Percentiles rank a stretch among this genome's conserved stretches.
Evolutionary conservation across 53 echinoderm and acorn worm species (phyloP).

Genomic region (Holothuria leucospilota): DNA sequence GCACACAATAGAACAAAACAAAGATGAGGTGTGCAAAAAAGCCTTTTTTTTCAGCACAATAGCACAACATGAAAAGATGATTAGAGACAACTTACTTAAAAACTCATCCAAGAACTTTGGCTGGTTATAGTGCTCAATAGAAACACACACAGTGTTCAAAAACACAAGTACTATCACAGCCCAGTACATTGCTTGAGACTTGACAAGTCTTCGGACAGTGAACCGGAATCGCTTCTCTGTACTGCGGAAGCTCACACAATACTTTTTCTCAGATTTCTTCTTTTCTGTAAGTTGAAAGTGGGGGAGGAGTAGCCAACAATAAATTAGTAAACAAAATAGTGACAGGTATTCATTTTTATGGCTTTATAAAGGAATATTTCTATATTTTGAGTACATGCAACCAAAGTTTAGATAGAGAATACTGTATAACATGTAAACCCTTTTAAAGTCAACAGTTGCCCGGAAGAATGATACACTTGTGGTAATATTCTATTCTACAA

Average conservation of each 20-base stretch:
- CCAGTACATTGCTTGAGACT: constrained; percentile 98
- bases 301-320: not conserved
- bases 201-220: constrained; percentile 86
- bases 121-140: constrained; percentile 95
- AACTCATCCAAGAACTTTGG: constrained; percentile 78
- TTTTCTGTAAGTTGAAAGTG: constrained; percentile 56
- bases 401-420: too few species aligned
- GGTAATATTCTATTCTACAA: too few species aligned
- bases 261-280: constrained; percentile 87
- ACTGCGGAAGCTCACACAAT: constrained; percentile 76
- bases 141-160: constrained; percentile 94
- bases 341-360: too few species aligned
- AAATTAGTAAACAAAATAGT: too few species aligned
- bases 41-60: too few species aligned
- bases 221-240: constrained; percentile 96
- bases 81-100: constrained; percentile 76
- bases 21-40: too few species aligned
- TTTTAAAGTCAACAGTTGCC: too few species aligned
- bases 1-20: too few species aligned
- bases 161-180: constrained; percentile 97
- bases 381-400: too few species aligned
- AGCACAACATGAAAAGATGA: not conserved
- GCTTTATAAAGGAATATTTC: too few species aligned
- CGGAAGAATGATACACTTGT: too few species aligned
- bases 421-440: too few species aligned